These are phyloP conservation scores for Eutolmus rufibarbis DNA, from an alignment of 2,888 invertebrate species.

Conservation along the genomic window DNA sequence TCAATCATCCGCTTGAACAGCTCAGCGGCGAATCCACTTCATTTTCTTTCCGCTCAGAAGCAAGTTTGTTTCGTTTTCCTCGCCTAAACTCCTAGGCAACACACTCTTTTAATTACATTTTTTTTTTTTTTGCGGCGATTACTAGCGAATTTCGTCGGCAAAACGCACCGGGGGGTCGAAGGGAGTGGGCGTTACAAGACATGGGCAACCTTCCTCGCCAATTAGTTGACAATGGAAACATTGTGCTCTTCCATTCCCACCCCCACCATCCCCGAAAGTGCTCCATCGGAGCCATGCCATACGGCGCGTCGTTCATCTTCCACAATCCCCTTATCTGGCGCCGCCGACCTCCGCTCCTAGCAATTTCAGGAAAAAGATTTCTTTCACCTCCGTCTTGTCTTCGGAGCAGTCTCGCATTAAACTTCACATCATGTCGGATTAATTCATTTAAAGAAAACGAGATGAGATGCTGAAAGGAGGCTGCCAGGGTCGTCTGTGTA, in stretches of 20 bases:
- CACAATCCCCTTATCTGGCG: background rate
- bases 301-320: background rate
- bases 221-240: background rate
- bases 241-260: background rate
- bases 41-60: background rate
- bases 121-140: background rate
- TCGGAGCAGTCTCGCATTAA: conserved; percentile 12
- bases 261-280: background rate
- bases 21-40: background rate
- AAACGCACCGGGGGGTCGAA: background rate
- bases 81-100: background rate
- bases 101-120: background rate
- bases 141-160: background rate
- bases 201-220: background rate
- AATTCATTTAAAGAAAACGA: conserved; percentile 29
- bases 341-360: background rate
- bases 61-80: background rate
- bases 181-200: background rate
- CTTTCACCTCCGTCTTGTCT: background rate
- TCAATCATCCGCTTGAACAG: background rate
- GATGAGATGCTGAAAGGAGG: background rate
- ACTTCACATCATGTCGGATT: conserved; percentile 37
- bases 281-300: background rate
- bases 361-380: background rate
- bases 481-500: background rate